A percentile compares a stretch with the other conserved stretches of the same genome.
Conservation (phyloP, 1,140 invertebrate species). For the Wasmannia auropunctata region DNA sequence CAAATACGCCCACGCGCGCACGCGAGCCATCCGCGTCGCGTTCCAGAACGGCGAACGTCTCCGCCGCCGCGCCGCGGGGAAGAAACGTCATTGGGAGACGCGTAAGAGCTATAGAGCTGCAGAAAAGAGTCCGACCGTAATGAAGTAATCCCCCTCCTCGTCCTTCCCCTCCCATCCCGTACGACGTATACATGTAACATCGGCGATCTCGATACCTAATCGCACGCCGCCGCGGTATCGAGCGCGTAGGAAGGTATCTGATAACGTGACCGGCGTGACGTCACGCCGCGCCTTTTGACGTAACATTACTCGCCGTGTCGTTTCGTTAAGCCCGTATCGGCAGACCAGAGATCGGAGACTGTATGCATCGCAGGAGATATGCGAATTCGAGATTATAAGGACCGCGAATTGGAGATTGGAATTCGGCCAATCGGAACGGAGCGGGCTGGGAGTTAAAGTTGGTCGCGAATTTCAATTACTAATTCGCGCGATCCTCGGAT, state of each 20-base stretch:
- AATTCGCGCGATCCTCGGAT: neutral
- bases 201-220: neutral
- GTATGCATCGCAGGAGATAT: no score
- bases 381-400: neutral
- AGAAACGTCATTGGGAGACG: slow-evolving; percentile 39
- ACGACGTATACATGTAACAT: neutral
- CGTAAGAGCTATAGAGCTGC: neutral
- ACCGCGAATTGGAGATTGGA: neutral
- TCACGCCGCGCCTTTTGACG: slow-evolving; percentile 18
- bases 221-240: neutral
- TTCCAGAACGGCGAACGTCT: slow-evolving; percentile 46
- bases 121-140: neutral
- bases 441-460: neutral
- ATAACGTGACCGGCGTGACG: slow-evolving; percentile 15
- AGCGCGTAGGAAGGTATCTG: slow-evolving; percentile 37
- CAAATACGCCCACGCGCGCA: slow-evolving; percentile 52
- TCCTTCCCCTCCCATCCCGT: neutral
- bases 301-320: neutral
- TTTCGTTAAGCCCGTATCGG: neutral
- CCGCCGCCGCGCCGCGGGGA: no score
- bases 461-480: neutral
- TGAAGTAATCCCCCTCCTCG: neutral
- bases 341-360: neutral
- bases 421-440: neutral
- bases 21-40: slow-evolving; percentile 31